A percentile compares a stretch with the other conserved stretches of the same genome.
These are phyloP conservation scores for Ictidomys tridecemlineatus DNA, from an alignment of 2,113 vertebrate genomes.

Conservation along the genomic window DNA sequence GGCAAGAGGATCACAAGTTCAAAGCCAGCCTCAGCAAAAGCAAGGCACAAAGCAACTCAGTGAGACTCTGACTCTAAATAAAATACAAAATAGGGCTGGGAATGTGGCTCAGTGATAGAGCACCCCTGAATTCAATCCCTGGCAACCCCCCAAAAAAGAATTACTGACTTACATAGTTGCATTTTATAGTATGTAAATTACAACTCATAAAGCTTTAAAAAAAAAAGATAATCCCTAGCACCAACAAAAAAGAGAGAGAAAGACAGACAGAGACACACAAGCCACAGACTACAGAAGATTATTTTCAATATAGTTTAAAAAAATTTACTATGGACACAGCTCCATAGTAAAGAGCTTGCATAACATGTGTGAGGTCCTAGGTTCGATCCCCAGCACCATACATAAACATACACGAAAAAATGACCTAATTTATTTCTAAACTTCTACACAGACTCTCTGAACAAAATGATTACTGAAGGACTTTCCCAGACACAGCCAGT, in stretches of 20 bases:
- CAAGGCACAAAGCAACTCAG: too few species aligned
- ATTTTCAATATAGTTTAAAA: background rate
- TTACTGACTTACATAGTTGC: background rate
- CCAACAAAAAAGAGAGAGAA: background rate
- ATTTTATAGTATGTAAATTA: background rate
- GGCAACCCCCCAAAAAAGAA: background rate
- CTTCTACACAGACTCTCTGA: background rate
- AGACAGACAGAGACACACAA: background rate
- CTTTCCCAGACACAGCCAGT: background rate
- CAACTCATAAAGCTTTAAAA: background rate
- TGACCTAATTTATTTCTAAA: conserved; percentile 9
- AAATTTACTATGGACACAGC: background rate
- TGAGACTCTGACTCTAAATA: too few species aligned
- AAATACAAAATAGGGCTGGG: too few species aligned
- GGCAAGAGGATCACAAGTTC: too few species aligned
- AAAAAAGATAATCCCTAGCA: background rate
- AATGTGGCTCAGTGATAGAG: too few species aligned
- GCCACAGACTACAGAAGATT: background rate
- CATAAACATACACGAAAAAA: background rate
- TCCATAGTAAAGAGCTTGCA: background rate
- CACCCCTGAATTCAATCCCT: too few species aligned
- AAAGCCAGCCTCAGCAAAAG: too few species aligned
- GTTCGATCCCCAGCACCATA: background rate
- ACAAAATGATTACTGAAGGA: background rate
- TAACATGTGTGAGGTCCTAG: background rate